Base-by-base conservation (phyloP, 2,888 invertebrate species). In the Nomada fabriciana region DNA sequence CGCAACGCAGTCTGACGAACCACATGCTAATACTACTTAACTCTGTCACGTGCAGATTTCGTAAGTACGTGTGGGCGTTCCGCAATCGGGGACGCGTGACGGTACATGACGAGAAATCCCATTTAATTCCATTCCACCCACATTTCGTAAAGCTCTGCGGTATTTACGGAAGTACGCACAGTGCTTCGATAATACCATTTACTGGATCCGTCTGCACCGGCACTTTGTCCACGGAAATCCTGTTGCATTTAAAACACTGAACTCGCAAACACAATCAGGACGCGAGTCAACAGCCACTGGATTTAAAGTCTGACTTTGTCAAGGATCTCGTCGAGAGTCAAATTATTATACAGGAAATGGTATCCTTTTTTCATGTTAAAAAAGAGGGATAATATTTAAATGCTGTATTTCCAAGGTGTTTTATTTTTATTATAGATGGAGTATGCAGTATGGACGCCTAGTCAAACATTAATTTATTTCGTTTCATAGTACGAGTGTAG, bases 121-220 rank as follows among this genome's bases (percentile, higher is more conserved):
- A 76, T 79, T 81, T 86, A 86, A 86, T 84, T 86, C 82, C 83
- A 87, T 85, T 87, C 79, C 82, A 76, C 74, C 76, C 80, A 79
- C 83, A 80, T 81, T 77, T 85, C 70, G 78, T 71, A 82, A 76
- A 86, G 67, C 72, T 60, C 64, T 59, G 64, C 78, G 70, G 76
- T 82, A 87, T 86, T 87, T 86, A 83, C 82, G 80, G 70, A 61
- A 76, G 76, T 81, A 79, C 84, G 85, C 79, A 83, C 79, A 69
- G 53, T 71, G 79, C 64, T 59, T 86, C 79, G 85, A 87, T 86
- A 87, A 87, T 86, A 82, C 72, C 80, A 79, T 85, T 85, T 85
- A 47, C 83, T 69, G 68, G 63, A 57, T 81, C 82, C 50, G 83
- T 53, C 73, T 79, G 79, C 75, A 55, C 55, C 61, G 55, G 73